Conservation (phyloP, 2,113 vertebrate genomes). For the Leucoraja erinaceus region DNA sequence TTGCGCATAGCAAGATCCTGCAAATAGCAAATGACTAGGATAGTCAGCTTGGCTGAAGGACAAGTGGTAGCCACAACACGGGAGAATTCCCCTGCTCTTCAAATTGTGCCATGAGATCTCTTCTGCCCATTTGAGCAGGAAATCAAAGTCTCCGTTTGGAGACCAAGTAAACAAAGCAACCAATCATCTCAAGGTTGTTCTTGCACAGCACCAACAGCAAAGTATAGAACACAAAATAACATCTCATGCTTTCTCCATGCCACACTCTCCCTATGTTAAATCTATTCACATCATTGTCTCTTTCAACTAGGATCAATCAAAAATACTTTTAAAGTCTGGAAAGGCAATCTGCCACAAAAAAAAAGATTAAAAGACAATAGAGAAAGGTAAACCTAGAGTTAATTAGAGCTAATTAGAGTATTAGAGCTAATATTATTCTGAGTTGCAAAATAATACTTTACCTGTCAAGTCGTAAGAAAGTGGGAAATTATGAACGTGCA, state of each 20-base stretch:
- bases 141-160: background rate
- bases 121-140: background rate
- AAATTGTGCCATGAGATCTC: conserved; percentile 15
- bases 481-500: background rate
- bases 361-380: background rate
- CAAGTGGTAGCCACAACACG: background rate
- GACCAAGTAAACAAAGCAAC: background rate
- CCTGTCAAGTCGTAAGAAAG: background rate
- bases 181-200: background rate
- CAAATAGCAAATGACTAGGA: background rate
- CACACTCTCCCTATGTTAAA: background rate
- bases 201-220: conserved; percentile 7
- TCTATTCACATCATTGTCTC: background rate
- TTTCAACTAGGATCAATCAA: background rate
- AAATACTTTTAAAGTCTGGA: background rate
- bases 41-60: background rate
- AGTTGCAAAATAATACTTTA: background rate
- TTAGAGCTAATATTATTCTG: background rate
- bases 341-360: background rate
- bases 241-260: background rate
- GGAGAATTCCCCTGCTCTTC: background rate
- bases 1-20: conserved; percentile 28
- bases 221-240: background rate
- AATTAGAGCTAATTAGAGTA: no score
- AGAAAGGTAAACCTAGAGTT: background rate